A percentile compares a stretch with the other conserved stretches of the same genome.
phyloP scores from a whole-genome alignment of 2,888 invertebrate species.

The Thyatira batis region DNA sequence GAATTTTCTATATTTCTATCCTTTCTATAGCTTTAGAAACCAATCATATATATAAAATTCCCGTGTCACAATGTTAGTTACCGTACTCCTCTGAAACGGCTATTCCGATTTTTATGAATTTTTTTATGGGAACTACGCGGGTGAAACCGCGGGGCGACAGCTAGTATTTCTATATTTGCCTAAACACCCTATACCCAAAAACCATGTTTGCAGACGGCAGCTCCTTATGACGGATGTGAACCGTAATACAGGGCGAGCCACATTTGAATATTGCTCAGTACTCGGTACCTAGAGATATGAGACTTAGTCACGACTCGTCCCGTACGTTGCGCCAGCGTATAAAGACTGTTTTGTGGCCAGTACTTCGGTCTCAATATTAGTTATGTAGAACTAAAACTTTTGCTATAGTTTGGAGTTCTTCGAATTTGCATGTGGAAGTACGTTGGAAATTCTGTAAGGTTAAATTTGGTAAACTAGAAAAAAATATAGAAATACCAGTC shows the following conservation, averaged over 20 bases:
- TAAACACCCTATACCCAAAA: constrained; percentile 43
- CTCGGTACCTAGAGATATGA: constrained; percentile 16
- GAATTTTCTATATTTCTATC: too few species aligned
- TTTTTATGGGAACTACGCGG: too few species aligned
- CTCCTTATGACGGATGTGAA: constrained; percentile 63
- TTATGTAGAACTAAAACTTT: constrained; percentile 7
- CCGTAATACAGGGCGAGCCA: constrained; percentile 57
- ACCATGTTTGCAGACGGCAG: constrained; percentile 57
- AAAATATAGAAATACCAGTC: constrained; percentile 35
- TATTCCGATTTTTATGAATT: too few species aligned
- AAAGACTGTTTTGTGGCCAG: constrained; percentile 4
- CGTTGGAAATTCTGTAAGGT: neutral
- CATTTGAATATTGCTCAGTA: constrained; percentile 58
- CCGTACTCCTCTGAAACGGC: too few species aligned
- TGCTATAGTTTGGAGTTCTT: neutral
- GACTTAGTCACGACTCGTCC: constrained; percentile 11
- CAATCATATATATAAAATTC: too few species aligned
- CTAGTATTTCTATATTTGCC: too few species aligned
- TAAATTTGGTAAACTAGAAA: neutral
- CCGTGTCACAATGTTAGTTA: too few species aligned
- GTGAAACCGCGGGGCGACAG: too few species aligned
- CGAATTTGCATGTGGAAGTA: neutral
- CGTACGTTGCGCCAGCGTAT: constrained; percentile 14
- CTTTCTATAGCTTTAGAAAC: too few species aligned
- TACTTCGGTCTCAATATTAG: constrained; percentile 13